Evolutionary conservation across 2,888 invertebrate species (phyloP).

Genomic region (Macaria liturata): DNA sequence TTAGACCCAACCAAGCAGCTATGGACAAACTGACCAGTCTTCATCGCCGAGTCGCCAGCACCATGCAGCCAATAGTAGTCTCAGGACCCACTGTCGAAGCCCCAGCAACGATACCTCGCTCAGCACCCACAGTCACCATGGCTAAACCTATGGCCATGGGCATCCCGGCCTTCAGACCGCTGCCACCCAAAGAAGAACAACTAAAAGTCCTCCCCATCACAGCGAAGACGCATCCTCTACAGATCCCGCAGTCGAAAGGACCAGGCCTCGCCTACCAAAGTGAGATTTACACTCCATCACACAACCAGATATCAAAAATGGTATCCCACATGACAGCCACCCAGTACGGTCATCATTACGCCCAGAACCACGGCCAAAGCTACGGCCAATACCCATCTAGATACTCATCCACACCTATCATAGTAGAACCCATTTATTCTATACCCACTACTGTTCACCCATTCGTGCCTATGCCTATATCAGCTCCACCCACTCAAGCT

Average conservation of each 20-base stretch:
- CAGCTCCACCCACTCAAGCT: constrained; percentile 52
- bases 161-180: constrained; percentile 91
- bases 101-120: constrained; percentile 40
- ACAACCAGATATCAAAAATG: constrained; percentile 73
- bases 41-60: constrained; percentile 59
- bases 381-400: constrained; percentile 49
- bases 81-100: constrained; percentile 54
- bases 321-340: constrained; percentile 74
- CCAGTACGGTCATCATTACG: constrained; percentile 50
- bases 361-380: constrained; percentile 41
- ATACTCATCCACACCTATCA: constrained; percentile 64
- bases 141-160: constrained; percentile 83
- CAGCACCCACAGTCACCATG: constrained; percentile 64
- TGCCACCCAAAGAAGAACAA: constrained; percentile 85
- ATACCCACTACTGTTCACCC: constrained; percentile 84
- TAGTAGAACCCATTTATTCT: constrained; percentile 64
- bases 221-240: constrained; percentile 59
- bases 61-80: constrained; percentile 71
- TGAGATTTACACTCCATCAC: constrained; percentile 71
- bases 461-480: constrained; percentile 72
- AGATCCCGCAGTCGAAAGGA: constrained; percentile 66
- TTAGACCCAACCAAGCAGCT: constrained; percentile 64
- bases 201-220: constrained; percentile 78
- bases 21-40: constrained; percentile 68
- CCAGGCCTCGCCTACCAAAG: constrained; percentile 69